Evolutionary conservation across 2,797 vertebrate species (phyloP), one percentile per base, ranked within the genome.

Genomic region (Fringilla coelebs): DNA sequence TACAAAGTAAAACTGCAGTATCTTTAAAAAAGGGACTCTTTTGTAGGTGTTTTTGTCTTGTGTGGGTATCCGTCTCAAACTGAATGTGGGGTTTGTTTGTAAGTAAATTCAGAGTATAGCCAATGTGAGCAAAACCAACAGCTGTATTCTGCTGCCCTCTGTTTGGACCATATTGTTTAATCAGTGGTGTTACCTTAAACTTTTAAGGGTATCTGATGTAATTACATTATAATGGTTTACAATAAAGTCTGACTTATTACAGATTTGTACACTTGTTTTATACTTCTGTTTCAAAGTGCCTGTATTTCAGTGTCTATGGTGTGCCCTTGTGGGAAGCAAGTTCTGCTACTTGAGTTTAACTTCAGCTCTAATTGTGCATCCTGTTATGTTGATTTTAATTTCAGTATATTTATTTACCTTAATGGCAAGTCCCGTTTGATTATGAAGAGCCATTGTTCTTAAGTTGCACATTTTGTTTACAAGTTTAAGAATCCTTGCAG

Each of bases 161-260:
- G 58, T 96, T 92, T 81, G 61, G 17, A 94, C 91, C 60, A 31
- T 94, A 26, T 73, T 95, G 83, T 97, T 95, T 91, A 77, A 70
- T 94, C 76, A 70, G 89, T 95, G 95, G 65, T 96, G 75, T 95
- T 95, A 90, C n/a, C 75, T 95, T 94, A 41, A 96, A 96, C 94
- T 93, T 95, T 65, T 88, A 97, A 97, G 93, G 96, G 95, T 97
- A 97, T 97, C 94, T 90, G 85, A 96, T 97, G 91, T 98, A 97
- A 94, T 94, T 96, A 96, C 74, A 41, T 97, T 97, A 97, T 98
- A 97, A 96, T 88, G 91, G 97, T 98, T 98, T 98, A 98, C 98
- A 98, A 98, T 98, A 98, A 98, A 98, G 94, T 97, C 96, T 96
- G 95, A 95, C 96, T 96, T 97, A 97, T 73, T 97, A 96, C 84